Percentiles rank a stretch among this genome's conserved stretches.
These are phyloP conservation scores for Cherax quadricarinatus DNA, from an alignment of 1,140 invertebrate genomes.

Conservation along the genomic window DNA sequence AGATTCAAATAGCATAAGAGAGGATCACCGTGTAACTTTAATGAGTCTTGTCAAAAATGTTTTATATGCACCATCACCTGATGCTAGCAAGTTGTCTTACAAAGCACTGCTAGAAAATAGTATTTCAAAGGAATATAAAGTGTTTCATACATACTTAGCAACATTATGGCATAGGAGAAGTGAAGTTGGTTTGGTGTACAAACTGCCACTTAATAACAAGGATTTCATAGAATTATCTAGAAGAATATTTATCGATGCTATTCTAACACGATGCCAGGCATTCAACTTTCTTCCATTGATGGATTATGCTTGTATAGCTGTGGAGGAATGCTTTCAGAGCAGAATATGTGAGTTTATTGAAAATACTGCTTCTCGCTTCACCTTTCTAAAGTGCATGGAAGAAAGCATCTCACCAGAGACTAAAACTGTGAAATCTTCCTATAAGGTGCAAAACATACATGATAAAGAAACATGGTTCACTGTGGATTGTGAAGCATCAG, in stretches of 20 bases:
- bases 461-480: background rate
- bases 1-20: slow-evolving; percentile 13
- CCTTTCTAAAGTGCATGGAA: slow-evolving; percentile 11
- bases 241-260: slow-evolving; percentile 16
- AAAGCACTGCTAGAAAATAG: background rate
- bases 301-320: background rate
- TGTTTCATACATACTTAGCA: slow-evolving; percentile 20
- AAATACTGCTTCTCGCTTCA: background rate
- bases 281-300: slow-evolving; percentile 2
- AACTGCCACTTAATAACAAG: slow-evolving; percentile 13
- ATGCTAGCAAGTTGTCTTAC: background rate
- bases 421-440: background rate
- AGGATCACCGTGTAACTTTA: slow-evolving; percentile 2
- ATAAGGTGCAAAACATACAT: background rate
- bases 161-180: slow-evolving; percentile 27
- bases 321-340: slow-evolving; percentile 18
- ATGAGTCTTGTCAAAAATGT: slow-evolving; percentile 27
- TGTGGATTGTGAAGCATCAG: slow-evolving; percentile 9
- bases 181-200: slow-evolving; percentile 18
- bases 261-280: slow-evolving; percentile 17
- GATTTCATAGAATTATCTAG: slow-evolving; percentile 21
- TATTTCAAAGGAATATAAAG: background rate
- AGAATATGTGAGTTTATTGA: slow-evolving; percentile 19
- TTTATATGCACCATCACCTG: slow-evolving; percentile 14
- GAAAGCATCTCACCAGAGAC: background rate